Conservation (phyloP, 2,888 invertebrate species). For the Parnassius glacialis region DNA sequence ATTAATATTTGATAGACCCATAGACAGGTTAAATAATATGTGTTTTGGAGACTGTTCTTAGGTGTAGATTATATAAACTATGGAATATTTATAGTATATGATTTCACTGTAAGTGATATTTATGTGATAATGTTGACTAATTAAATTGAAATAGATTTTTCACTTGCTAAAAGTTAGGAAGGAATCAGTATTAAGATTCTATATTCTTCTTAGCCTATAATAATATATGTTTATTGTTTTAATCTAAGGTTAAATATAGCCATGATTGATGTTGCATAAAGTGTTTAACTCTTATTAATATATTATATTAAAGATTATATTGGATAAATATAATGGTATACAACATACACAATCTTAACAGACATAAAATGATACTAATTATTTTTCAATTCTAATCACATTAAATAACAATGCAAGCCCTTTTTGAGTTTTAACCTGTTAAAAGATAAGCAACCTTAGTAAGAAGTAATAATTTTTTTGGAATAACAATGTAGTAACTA, state of each 20-base stretch:
- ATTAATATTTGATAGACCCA: too few relatives aligned
- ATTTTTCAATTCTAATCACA: constrained; percentile 15
- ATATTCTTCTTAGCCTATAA: constrained; percentile 22
- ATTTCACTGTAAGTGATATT: constrained; percentile 1
- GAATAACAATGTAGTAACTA: not conserved
- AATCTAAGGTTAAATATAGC: constrained; percentile 42
- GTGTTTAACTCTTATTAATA: constrained; percentile 20
- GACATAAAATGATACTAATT: constrained; percentile 24
- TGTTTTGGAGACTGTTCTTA: too few relatives aligned
- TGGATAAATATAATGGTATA: constrained; percentile 22
- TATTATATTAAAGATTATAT: constrained; percentile 25
- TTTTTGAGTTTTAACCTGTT: constrained; percentile 11
- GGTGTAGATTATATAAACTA: not conserved
- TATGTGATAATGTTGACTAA: constrained; percentile 34
- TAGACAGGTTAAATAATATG: too few relatives aligned
- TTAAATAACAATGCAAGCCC: constrained; percentile 25
- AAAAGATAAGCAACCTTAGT: too few relatives aligned
- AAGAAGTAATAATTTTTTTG: not conserved
- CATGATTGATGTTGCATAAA: constrained; percentile 21
- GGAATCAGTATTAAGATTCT: constrained; percentile 64
- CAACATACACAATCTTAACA: constrained; percentile 23
- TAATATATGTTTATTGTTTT: constrained; percentile 19
- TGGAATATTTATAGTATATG: not conserved
- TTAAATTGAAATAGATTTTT: constrained; percentile 48
- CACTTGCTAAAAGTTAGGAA: constrained; percentile 58